Evolutionary conservation across 1,140 invertebrate species (phyloP), one percentile per base, ranked within the genome.

Genomic region (Cherax quadricarinatus): DNA sequence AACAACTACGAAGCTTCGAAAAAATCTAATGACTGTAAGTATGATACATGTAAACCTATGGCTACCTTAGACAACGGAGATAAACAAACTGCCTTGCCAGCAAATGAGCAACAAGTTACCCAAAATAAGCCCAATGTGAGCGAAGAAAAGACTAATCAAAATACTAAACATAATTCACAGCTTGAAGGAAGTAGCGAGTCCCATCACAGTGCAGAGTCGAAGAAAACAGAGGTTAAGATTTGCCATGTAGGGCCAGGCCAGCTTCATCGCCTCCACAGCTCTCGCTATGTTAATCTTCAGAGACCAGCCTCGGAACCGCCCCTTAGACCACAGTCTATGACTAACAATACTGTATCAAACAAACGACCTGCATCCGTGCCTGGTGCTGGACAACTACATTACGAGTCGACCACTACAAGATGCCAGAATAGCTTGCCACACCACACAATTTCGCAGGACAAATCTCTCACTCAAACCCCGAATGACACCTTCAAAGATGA

Each of bases 221-320:
- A 30, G 24, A 30, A 30, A 30, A 30, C 24, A 75, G 14, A 2
- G 21, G 21, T 6, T 18, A n/a, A 75, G 6, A 7, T 7, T 75
- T n/a, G 12, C 30, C 0, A 3, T 75, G n/a, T 75, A 3, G 24
- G 70, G 4, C 24, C 70, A 9, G 70, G 70, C 70, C 62, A 66
- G 21, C 62, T 66, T 18, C 62, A 66, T 18, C 12, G 21, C 62
- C n/a, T 75, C 0, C 70, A 75, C 70, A 75, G 70, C 24, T 75
- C 70, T 75, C 83, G 24, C 60, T 70, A 73, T 70, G 83, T 73
- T 14, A 73, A 41, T 18, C 48, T 80, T n/a, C 73, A n/a, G n/a
- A 79, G 86, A 79, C 57, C 86, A 14, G 86, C 86, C 78, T 88
- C 86, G 3, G 86, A 88, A 51, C 86, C 86, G 21, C 86, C 86